Evolutionary conservation across 2,888 invertebrate genomes (phyloP).

Genomic region (Pollenia griseotomentosa): DNA sequence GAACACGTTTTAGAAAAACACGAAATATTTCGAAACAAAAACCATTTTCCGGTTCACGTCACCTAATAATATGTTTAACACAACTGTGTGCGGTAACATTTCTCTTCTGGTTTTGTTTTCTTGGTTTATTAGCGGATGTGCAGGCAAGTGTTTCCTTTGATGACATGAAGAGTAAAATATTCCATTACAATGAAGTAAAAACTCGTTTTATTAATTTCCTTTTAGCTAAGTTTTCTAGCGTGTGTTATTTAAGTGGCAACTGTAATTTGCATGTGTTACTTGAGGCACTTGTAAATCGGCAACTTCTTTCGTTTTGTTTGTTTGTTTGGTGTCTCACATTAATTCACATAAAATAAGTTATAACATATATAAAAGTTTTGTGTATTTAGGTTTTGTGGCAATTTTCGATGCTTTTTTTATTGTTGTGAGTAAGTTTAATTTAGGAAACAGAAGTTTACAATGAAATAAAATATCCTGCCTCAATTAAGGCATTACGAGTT

Average conservation of each 20-base stretch:
- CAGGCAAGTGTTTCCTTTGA: not conserved
- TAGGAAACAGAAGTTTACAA: slow-evolving; percentile 2
- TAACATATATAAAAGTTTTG: not conserved
- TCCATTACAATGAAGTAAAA: too few species aligned
- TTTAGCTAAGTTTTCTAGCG: too few species aligned
- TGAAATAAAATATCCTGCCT: not conserved
- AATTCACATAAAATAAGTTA: slow-evolving; percentile 22
- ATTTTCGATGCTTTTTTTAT: too few species aligned
- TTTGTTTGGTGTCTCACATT: not conserved
- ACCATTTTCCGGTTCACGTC: slow-evolving; percentile 13
- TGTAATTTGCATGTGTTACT: not conserved
- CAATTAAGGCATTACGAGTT: too few species aligned
- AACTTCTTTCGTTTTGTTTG: slow-evolving; percentile 4
- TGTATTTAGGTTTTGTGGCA: not conserved
- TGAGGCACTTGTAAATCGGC: not conserved
- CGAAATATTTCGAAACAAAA: slow-evolving; percentile 1
- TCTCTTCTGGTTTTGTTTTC: not conserved
- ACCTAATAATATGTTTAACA: too few species aligned
- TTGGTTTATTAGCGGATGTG: not conserved
- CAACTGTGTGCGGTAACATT: too few species aligned
- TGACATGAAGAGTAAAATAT: too few species aligned
- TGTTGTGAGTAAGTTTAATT: not conserved
- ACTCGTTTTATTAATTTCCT: too few species aligned
- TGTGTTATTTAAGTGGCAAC: too few species aligned
- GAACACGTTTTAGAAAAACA: not conserved